Evolutionary conservation across 2,113 vertebrate genomes (phyloP).

Genomic region (Diglossa brunneiventris): DNA sequence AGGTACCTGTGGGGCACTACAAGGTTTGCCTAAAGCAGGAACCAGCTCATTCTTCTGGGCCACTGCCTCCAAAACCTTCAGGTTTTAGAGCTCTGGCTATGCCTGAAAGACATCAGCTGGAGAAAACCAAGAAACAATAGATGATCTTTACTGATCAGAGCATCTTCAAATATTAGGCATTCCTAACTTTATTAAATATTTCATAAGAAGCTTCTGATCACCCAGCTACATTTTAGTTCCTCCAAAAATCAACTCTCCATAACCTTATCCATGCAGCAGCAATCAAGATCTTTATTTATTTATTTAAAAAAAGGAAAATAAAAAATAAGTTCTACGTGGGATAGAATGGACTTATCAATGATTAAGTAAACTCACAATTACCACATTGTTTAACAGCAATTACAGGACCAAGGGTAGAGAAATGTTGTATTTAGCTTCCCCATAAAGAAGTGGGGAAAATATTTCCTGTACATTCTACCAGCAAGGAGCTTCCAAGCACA

Average conservation of each 20-base stretch:
- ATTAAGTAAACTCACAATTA: neutral
- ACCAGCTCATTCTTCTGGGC: neutral
- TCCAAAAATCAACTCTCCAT: neutral
- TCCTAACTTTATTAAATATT: neutral
- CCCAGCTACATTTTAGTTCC: neutral
- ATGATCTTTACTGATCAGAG: neutral
- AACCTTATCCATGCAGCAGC: neutral
- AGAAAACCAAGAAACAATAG: neutral
- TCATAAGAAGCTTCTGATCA: neutral
- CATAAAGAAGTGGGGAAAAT: constrained; percentile 6
- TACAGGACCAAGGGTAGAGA: neutral
- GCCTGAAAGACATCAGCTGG: neutral
- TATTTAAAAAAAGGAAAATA: neutral
- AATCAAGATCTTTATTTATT: neutral
- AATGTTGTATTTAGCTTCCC: constrained; percentile 4
- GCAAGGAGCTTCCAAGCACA: neutral
- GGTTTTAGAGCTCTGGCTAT: neutral
- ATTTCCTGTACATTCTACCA: neutral
- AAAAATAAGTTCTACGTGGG: neutral
- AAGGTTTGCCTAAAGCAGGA: neutral
- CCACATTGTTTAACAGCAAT: neutral
- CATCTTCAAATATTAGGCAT: neutral
- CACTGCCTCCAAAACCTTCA: neutral
- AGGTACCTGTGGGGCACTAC: neutral
- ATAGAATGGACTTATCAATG: neutral